These are phyloP conservation scores for Hemicordylus capensis DNA, from an alignment of 2,113 vertebrate species.

Conservation along the genomic window DNA sequence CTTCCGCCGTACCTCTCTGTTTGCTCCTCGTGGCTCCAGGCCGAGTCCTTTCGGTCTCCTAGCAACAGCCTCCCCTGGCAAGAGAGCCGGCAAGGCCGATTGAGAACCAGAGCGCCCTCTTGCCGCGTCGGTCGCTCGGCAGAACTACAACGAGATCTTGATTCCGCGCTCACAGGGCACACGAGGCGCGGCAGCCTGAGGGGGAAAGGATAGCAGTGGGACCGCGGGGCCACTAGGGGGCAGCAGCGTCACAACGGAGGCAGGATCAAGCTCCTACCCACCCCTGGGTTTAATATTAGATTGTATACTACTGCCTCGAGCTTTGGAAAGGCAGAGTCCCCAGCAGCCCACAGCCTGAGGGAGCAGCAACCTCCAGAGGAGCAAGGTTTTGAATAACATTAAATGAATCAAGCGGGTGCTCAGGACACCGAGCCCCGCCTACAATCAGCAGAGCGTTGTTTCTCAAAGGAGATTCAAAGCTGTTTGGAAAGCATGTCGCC, in stretches of 20 bases:
- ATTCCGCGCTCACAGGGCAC: not conserved
- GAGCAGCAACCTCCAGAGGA: no score
- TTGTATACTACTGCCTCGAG: no score
- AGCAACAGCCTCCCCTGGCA: constrained; percentile 37
- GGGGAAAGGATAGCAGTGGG: fast-evolving
- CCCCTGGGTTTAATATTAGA: not conserved
- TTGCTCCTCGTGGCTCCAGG: not conserved
- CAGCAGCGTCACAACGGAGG: not conserved
- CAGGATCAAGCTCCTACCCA: not conserved
- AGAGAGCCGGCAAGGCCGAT: no score
- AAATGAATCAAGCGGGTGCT: not conserved
- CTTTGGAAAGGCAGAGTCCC: not conserved
- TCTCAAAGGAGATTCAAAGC: not conserved
- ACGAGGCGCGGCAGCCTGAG: not conserved
- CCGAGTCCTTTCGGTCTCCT: constrained; percentile 29
- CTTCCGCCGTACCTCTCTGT: not conserved
- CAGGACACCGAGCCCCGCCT: not conserved
- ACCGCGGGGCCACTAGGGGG: no score
- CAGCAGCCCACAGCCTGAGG: not conserved
- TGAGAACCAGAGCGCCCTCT: not conserved
- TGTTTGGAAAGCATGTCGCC: not conserved
- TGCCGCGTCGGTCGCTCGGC: not conserved
- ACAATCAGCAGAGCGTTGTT: not conserved
- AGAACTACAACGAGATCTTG: not conserved
- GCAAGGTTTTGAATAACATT: no score